Evolutionary conservation across 2,113 vertebrate genomes (phyloP).

Genomic region (Malaclemys terrapin): DNA sequence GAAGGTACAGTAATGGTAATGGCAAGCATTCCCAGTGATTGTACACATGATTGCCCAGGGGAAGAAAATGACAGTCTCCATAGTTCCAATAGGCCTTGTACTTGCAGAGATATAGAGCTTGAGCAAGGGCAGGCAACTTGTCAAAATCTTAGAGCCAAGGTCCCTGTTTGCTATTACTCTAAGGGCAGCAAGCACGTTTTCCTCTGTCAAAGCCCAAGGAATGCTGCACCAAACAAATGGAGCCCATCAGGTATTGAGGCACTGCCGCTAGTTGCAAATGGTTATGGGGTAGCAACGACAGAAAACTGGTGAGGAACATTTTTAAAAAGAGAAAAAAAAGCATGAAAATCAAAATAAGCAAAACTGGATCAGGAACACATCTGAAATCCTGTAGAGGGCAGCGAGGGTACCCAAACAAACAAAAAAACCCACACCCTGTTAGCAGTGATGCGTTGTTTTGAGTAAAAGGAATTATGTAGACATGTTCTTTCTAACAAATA

Average conservation of each 20-base stretch:
- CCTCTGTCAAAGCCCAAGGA: neutral
- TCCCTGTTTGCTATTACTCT: conserved; percentile 12
- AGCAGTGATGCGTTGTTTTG: neutral
- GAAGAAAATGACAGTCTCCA: conserved; percentile 26
- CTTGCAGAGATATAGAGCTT: conserved; percentile 46
- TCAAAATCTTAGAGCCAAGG: conserved; percentile 35
- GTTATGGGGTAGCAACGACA: neutral
- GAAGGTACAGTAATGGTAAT: neutral
- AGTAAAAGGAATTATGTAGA: neutral
- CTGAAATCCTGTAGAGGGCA: too few species aligned
- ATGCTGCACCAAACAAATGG: neutral
- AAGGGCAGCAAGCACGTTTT: conserved; percentile 23
- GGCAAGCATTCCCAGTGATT: conserved; percentile 38
- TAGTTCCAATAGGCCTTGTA: conserved; percentile 37
- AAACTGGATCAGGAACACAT: neutral
- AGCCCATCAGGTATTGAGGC: neutral
- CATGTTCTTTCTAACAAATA: neutral
- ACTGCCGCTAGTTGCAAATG: neutral
- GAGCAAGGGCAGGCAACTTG: conserved; percentile 46
- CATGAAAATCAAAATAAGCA: neutral
- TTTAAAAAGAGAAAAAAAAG: neutral
- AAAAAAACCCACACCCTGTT: neutral
- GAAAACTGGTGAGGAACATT: neutral
- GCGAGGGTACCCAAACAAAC: neutral
- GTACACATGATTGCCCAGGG: conserved; percentile 47